Conservation (phyloP, 2,113 vertebrate genomes). For the Cavia porcellus region DNA sequence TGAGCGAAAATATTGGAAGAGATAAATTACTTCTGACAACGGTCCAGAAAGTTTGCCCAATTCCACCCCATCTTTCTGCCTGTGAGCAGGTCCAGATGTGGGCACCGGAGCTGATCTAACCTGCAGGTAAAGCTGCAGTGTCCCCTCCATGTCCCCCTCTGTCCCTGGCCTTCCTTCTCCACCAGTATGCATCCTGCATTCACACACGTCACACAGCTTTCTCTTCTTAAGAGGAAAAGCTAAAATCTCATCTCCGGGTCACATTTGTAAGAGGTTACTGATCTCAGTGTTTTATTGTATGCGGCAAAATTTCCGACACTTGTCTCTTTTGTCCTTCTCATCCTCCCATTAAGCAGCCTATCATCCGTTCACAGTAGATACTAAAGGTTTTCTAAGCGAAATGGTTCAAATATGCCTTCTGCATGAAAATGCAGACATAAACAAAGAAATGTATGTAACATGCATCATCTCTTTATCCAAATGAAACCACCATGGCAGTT, state of each 20-base stretch:
- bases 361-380: not conserved
- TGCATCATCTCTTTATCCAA: not conserved
- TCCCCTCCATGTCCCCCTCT: not conserved
- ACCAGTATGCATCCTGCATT: not conserved
- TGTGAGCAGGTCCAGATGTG: not conserved
- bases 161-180: not conserved
- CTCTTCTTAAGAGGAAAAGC: conserved; percentile 30
- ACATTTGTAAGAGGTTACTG: conserved; percentile 1
- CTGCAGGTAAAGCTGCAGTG: not conserved
- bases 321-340: not conserved
- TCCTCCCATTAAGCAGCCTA: not conserved
- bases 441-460: not conserved
- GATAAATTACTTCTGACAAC: not conserved
- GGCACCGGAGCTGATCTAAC: not conserved
- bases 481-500: not conserved
- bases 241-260: not conserved
- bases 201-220: not conserved
- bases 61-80: not conserved
- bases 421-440: conserved; percentile 11
- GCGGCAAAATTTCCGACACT: conserved; percentile 3
- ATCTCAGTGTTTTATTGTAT: conserved; percentile 24
- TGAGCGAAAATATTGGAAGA: not conserved
- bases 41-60: not conserved
- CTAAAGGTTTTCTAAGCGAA: not conserved
- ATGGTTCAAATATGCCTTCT: not conserved